Base-by-base conservation (phyloP, 2,888 invertebrate genomes). In the Phortica okadai region DNA sequence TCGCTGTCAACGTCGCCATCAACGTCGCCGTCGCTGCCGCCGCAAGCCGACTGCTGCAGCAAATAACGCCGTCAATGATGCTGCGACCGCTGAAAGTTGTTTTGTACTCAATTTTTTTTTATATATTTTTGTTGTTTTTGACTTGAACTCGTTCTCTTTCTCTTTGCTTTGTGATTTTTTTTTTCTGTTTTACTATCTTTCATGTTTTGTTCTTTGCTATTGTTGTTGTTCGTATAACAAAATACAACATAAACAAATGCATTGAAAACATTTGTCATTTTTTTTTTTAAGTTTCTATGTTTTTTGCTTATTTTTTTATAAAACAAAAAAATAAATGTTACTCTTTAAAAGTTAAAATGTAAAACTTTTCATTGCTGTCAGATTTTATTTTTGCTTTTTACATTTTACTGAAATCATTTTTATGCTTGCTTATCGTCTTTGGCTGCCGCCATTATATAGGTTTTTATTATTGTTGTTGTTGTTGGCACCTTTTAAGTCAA, bases 401-500 rank as follows among this genome's bases (percentile, higher is more conserved):
- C 33, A 33, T 33, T 33, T 33, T 33, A 33, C 1, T 33, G 4
- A 5, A 33, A 21, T 62, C 6, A 62, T 62, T 21, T 62, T 62
- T 62, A 21, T 62, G 5, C 21, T 62, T 62, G 5, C 21, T 62
- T 21, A 25, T 41, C 33, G 10, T 64, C 54, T 54, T 54, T 54
- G 54, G 54, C 54, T 54, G n/a, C 54, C 11, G 54, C 41, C 11
- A 8, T 64, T 64, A 25, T 25, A 25, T 64, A 25, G 8, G 7
- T 25, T 64, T 21, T 25, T 64, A 10, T 33, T 25, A 5, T 64
- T 64, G 21, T 64, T 33, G 8, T 64, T 41, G 25, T 7, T 64
- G 0, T 64, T 64, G 62, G 67, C 75, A 77, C 75, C 73, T 75
- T 50, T 75, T 33, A 33, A 33, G 77, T 75, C 77, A 77, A 77